These are phyloP conservation scores for Acrobasis consociella DNA, from an alignment of 2,888 invertebrate genomes.

Conservation along the genomic window DNA sequence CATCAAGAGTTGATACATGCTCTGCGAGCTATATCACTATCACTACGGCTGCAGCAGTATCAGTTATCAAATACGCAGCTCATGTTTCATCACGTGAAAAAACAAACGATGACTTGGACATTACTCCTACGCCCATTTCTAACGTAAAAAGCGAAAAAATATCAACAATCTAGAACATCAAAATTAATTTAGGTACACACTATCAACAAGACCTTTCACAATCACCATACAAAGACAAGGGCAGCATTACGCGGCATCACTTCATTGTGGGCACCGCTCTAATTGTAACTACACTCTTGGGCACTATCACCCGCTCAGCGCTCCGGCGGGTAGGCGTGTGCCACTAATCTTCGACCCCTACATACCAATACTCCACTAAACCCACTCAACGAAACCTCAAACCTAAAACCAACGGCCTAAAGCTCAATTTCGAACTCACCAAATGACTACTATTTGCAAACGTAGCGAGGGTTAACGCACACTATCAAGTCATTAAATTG, in stretches of 20 bases:
- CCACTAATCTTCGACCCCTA: conserved; percentile 83
- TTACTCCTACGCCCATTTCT: too few species aligned
- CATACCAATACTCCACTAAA: conserved; percentile 66
- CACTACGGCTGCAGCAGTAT: too few species aligned
- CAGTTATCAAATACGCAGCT: too few species aligned
- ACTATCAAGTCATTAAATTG: conserved; percentile 83
- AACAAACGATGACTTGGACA: too few species aligned
- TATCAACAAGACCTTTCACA: conserved; percentile 60
- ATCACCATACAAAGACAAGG: conserved; percentile 82
- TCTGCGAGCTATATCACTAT: too few species aligned
- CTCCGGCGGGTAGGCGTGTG: conserved; percentile 79
- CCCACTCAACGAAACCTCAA: conserved; percentile 43
- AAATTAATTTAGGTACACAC: conserved; percentile 23
- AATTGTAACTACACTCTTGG: conserved; percentile 83
- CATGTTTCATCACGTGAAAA: too few species aligned
- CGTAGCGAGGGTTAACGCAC: conserved; percentile 81
- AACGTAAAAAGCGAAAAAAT: too few species aligned
- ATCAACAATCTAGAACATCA: conserved; percentile 12
- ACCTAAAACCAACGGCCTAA: conserved; percentile 43
- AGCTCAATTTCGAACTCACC: conserved; percentile 42
- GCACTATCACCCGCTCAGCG: conserved; percentile 81
- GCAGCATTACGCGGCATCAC: conserved; percentile 80
- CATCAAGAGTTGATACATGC: too few species aligned
- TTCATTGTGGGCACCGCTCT: conserved; percentile 82
- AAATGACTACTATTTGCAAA: conserved; percentile 67